phyloP scores from a whole-genome alignment of 2,113 vertebrate genomes.

The Apodemus speciosus region DNA sequence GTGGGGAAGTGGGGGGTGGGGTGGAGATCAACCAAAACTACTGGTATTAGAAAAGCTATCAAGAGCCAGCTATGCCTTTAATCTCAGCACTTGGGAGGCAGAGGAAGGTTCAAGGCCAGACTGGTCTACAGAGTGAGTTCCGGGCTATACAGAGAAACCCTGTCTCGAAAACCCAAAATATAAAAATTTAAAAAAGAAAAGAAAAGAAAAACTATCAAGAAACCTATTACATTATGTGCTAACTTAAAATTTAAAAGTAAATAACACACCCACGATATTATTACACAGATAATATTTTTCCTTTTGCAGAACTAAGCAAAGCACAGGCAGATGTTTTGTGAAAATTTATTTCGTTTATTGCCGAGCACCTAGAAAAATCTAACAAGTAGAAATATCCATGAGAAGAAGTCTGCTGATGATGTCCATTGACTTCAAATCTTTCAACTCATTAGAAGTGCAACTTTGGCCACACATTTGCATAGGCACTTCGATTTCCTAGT shows the following conservation, averaged over 20 bases:
- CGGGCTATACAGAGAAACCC: too few relatives aligned
- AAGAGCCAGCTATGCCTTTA: not conserved
- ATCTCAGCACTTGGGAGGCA: too few relatives aligned
- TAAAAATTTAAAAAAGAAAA: too few relatives aligned
- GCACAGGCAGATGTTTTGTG: not conserved
- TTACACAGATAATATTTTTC: not conserved
- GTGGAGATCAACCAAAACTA: not conserved
- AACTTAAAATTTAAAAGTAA: not conserved
- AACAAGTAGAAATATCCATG: not conserved
- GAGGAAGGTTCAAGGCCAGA: too few relatives aligned
- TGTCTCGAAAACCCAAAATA: too few relatives aligned
- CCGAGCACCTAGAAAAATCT: not conserved
- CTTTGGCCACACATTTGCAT: not conserved
- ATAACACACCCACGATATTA: not conserved
- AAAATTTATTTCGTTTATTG: conserved; percentile 40
- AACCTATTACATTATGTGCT: not conserved
- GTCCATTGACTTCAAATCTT: not conserved
- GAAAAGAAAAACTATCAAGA: not conserved
- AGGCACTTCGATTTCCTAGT: not conserved
- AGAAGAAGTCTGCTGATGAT: not conserved
- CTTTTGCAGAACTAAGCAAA: not conserved
- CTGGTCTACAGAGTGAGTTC: too few relatives aligned
- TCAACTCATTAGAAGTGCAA: not conserved
- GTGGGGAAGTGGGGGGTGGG: too few relatives aligned
- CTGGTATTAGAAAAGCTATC: not conserved